Conservation (phyloP, 2,797 vertebrate species). For the Geotria australis region DNA sequence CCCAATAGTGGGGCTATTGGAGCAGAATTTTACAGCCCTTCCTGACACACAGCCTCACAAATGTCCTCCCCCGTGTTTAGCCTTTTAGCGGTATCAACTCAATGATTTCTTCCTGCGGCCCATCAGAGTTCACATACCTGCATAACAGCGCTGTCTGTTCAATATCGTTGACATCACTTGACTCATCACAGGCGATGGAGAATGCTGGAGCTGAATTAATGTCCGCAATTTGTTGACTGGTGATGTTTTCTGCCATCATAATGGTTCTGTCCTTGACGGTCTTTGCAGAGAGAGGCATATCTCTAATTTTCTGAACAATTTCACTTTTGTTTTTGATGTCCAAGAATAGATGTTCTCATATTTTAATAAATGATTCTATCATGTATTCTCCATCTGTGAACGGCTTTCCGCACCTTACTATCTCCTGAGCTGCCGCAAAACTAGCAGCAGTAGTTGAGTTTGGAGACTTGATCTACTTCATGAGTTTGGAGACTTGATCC, state of each 20-base stretch:
- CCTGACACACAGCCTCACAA: too few relatives aligned
- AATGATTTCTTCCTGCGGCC: slow-evolving; percentile 1
- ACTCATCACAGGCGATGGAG: slow-evolving; percentile 4
- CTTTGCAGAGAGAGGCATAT: neutral
- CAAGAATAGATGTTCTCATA: neutral
- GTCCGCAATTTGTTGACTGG: slow-evolving; percentile 3
- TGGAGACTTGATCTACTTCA: too few relatives aligned
- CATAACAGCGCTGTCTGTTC: slow-evolving; percentile 1
- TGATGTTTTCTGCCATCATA: slow-evolving; percentile 1
- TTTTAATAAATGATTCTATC: neutral
- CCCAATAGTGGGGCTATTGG: too few relatives aligned
- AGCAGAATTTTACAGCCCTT: too few relatives aligned
- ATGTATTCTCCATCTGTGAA: neutral
- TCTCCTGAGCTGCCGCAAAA: neutral
- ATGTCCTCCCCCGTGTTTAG: too few relatives aligned
- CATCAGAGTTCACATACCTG: slow-evolving; percentile 2
- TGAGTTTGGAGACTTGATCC: too few relatives aligned
- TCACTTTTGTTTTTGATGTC: too few relatives aligned
- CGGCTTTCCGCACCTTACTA: neutral
- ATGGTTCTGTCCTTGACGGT: neutral
- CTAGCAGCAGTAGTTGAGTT: neutral
- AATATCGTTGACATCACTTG: neutral
- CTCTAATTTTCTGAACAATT: too few relatives aligned
- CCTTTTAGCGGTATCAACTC: too few relatives aligned
- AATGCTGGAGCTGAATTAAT: slow-evolving; percentile 2